Base-by-base conservation (phyloP, 1,140 invertebrate genomes). In the Procambarus virginalis region DNA sequence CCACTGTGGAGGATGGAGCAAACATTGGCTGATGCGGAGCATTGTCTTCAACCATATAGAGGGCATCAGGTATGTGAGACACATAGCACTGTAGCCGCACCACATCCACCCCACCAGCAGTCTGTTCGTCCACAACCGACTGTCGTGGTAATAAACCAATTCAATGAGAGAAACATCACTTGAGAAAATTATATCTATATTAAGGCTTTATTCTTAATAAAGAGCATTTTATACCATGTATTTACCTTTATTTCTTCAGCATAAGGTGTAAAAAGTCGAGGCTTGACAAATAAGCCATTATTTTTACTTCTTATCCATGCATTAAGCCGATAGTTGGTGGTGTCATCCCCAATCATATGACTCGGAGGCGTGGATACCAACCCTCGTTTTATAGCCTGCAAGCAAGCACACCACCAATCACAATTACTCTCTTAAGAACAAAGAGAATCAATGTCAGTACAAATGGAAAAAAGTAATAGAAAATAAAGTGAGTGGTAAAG, bases 191-290 rank as follows among this genome's bases (percentile, higher is more conserved):
- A 55, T 9, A 55, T 4, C 3, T 55, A 55, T 9, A 55, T 9
- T 9, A 55, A 12, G 8, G 51, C 51, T 3, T 9, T 9, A 55
- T 12, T 55, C 51, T 55, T 55, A 55, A 9, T 55, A 8, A 55
- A 8, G 2, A 55, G 12, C 12, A 55, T 55, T 55, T 9, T 9
- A 5, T 64, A 17, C 4, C 17, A 20, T 60, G 20, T n/a, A 17
- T 60, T 17, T 20, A 97, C 96, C 95, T 98, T 98, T 2, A 97
- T 96, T 95, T 99, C 98, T 93, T 99, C 98, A 92, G 98, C 97
- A 94, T 98, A 98, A 20, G 98, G 98, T 95, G 97, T 96, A 94
- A 98, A 99, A 55, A 98, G 95, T 46, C 98, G 95, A 76, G 98
- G 97, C 92, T 97, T 96, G 0, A 97, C 96, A 94, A 97, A 98